Base-by-base conservation (phyloP, 1,140 invertebrate genomes). In the Laupala kohalensis region DNA sequence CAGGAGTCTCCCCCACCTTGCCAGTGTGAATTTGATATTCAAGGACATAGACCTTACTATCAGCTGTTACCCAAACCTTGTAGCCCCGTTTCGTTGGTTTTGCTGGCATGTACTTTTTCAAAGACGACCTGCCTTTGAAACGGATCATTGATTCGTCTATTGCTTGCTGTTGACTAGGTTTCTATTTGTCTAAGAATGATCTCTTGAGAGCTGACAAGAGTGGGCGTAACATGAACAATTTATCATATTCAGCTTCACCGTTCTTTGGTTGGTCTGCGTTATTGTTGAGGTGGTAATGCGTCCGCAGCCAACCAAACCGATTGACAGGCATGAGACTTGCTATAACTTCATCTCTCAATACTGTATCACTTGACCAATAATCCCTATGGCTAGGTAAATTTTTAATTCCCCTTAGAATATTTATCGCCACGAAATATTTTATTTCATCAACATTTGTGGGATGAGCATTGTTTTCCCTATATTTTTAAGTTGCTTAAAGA, bases 241-340 rank as follows among this genome's bases (percentile, higher is more conserved):
- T 74, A 63, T 75, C 74, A 29, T 62, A 73, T 73, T 74, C 70
- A 15, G 64, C 0, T 28, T 72, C 37, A n/a, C 37, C 53, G 67
- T 66, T 37, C 64, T 73, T 64, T 69, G 71, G 73, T 26, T 74
- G 70, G 1, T 67, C 5, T 0, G 19, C 25, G 25, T 71, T 71
- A n/a, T 71, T 53, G 28, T 73, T 74, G 15, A 73, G 1, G 30
- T 71, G 72, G 19, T 26, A 25, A 75, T 75, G 63, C 28, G 73
- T 69, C 67, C 81, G 74, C 70, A 80, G 69, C 73, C 78, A 80
- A 68, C 78, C 76, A 73, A 82, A 82, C 62, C 80, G 69, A 74
- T 80, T 81, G 15, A 81, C 69, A 65, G 77, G 70, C 80, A 82
- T 82, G 29, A 78, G 53, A 69, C 71, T 74, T 72, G 76, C 74